These are phyloP conservation scores for Crotalus viridis DNA, from an alignment of 2,113 vertebrate genomes.

Conservation along the genomic window DNA sequence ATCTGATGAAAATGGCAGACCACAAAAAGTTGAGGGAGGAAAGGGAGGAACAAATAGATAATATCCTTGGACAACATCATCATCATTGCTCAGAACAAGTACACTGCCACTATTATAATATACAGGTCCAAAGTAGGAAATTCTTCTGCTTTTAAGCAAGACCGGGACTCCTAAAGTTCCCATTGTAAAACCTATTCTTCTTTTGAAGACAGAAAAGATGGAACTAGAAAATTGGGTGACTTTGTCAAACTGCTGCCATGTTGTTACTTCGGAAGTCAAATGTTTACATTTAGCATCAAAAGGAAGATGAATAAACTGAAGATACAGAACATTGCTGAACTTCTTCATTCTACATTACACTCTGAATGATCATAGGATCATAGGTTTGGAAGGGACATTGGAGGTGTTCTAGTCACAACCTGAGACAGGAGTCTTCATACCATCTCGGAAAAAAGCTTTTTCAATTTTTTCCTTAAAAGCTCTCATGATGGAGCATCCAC, in stretches of 20 bases:
- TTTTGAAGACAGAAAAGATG: background rate
- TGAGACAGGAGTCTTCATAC: background rate
- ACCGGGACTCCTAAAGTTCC: background rate
- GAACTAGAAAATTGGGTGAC: too few species aligned
- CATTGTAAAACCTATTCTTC: background rate
- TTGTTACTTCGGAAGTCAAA: background rate
- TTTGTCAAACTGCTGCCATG: too few species aligned
- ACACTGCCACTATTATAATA: background rate
- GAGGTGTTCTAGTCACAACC: background rate
- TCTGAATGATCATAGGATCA: background rate
- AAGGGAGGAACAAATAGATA: constrained; percentile 15
- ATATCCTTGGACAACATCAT: background rate
- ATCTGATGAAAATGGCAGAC: background rate
- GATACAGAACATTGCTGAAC: background rate
- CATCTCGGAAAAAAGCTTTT: background rate
- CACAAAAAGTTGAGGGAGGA: background rate
- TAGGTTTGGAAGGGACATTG: background rate
- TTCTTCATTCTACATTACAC: background rate
- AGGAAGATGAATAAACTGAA: background rate
- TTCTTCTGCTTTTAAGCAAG: background rate
- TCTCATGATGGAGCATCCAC: background rate
- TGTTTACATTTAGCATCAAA: background rate
- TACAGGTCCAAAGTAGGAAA: too few species aligned
- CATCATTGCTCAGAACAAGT: background rate
- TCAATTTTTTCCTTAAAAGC: background rate